A percentile compares a stretch with the other conserved stretches of the same genome.
phyloP scores from a whole-genome alignment of 2,113 vertebrate genomes.

The Mystacornis crossleyi region DNA sequence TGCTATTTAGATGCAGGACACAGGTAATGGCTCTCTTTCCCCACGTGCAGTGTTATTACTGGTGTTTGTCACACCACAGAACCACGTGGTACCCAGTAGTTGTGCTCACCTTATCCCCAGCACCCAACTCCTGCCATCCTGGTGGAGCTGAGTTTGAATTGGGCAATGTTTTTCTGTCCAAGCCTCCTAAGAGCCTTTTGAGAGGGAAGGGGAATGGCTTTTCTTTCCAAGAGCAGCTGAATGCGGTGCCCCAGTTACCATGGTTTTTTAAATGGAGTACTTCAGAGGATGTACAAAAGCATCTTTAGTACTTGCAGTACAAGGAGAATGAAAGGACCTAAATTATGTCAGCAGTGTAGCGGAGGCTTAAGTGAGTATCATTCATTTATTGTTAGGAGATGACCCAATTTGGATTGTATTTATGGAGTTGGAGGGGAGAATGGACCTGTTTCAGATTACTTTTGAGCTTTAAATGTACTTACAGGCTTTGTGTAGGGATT shows the following conservation, averaged over 20 bases:
- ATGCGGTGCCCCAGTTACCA: neutral
- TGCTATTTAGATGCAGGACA: neutral
- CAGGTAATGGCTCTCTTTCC: neutral
- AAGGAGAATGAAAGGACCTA: neutral
- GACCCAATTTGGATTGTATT: slow-evolving; percentile 24
- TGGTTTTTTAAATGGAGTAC: neutral
- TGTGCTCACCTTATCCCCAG: neutral
- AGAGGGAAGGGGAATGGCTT: neutral
- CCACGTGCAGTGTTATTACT: neutral
- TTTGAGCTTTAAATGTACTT: neutral
- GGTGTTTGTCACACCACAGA: neutral
- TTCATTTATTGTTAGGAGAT: neutral
- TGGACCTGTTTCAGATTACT: slow-evolving; percentile 1
- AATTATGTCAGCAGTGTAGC: neutral
- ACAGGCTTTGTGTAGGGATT: neutral
- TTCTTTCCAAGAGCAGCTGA: slow-evolving; percentile 9
- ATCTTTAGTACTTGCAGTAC: slow-evolving; percentile 22
- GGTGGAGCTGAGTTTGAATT: neutral
- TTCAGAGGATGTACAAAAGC: slow-evolving; percentile 45
- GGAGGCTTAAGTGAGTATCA: neutral
- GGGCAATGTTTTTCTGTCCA: neutral
- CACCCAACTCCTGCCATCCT: neutral
- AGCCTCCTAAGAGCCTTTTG: neutral
- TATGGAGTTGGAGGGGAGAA: neutral
- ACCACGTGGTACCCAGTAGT: neutral